Conservation (phyloP, 2,888 invertebrate genomes). For the Aradus depressus region DNA sequence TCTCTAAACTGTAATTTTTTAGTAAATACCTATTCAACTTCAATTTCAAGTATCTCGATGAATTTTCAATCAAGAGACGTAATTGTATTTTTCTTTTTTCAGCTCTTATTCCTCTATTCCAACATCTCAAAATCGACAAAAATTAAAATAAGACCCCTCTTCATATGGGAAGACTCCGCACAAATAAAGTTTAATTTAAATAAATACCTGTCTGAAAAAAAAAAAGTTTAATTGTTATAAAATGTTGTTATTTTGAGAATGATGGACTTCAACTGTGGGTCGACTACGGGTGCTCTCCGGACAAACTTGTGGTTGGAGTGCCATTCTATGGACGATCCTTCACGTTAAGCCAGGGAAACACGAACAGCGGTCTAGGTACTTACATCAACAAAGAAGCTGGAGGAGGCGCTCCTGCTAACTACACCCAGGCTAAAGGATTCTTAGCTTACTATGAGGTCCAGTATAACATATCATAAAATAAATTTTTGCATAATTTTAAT, state of each 20-base stretch:
- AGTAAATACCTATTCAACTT: no score
- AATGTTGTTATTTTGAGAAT: constrained; percentile 47
- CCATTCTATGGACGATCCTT: constrained; percentile 83
- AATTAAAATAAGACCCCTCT: no score
- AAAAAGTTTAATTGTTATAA: no score
- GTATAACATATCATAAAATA: constrained; percentile 10
- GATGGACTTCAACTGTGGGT: constrained; percentile 82
- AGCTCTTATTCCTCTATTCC: no score
- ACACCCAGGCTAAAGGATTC: constrained; percentile 77
- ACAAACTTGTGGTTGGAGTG: constrained; percentile 77
- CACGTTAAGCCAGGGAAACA: constrained; percentile 69
- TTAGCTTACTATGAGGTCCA: constrained; percentile 72
- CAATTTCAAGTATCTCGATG: no score
- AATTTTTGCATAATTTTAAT: not conserved
- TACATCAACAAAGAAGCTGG: constrained; percentile 85
- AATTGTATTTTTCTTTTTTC: no score
- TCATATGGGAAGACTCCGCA: no score
- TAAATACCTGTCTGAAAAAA: no score
- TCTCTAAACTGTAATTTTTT: no score
- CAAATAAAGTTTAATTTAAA: no score
- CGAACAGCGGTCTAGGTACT: constrained; percentile 70
- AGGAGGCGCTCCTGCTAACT: constrained; percentile 74
- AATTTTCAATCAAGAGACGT: no score
- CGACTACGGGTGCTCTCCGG: constrained; percentile 74
- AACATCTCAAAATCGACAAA: no score